Evolutionary conservation across 2,797 vertebrate genomes (phyloP), one percentile per base, ranked within the genome.

Genomic region (Schizothorax lantsangensis): DNA sequence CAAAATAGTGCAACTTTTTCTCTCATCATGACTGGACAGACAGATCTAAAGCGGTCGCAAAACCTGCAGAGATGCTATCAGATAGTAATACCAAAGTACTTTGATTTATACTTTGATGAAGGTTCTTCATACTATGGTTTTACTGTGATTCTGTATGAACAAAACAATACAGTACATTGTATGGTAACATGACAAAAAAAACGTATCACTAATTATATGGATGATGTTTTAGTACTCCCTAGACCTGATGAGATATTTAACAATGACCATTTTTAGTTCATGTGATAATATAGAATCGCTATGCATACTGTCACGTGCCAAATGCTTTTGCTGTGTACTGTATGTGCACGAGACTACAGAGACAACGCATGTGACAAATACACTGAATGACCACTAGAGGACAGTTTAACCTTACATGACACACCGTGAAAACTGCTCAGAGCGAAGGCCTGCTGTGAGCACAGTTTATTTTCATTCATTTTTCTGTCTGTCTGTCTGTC

Each of bases 341-440:
- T 26, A 10, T 40, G 77, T 19, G 77, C 14, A 62, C 36, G 36
- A 79, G 77, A 43, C 23, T 68, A 19, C 3, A 62, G 26, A 62
- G n/a, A 15, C 4, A 7, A 33, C 11, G 21, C 14, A 85, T 26
- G n/a, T 49, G 68, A 64, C 66, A 19, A 75, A 19, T 59, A 43
- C 66, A 84, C 7, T 38, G 33, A 79, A 81, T 57, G 71, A 72
- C 71, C 86, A 88, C 84, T 38, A 88, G 86, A 86, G 84, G 62
- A 40, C 86, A 84, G 74, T 43, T 59, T 66, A 43, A 40, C 23
- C 68, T 86, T 23, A 88, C 73, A 81, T 66, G 49, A 62, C 45
- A 11, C 7, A 17, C 88, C 57, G 68, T 19, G 23, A 23, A 45
- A 57, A 64, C 36, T 71, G 38, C 21, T 47, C 23, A 47, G 45